A percentile compares a stretch with the other conserved stretches of the same genome.
These are phyloP conservation scores for Palythoa caribaeorum DNA, from an alignment of 92 coral and sea anemone species.

Conservation along the genomic window DNA sequence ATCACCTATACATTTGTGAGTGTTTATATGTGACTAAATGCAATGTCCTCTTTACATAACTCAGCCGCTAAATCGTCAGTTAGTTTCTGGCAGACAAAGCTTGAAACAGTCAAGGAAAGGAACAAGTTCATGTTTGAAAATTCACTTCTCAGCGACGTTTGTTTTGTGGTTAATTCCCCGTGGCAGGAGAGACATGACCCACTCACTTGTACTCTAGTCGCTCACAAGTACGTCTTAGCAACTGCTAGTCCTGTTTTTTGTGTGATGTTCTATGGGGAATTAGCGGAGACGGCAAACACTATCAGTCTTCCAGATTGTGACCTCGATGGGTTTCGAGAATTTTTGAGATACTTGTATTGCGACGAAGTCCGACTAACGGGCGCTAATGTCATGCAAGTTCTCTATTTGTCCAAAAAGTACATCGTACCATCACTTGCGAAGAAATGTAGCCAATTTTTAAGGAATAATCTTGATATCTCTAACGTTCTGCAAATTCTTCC, in stretches of 20 bases:
- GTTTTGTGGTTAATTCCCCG: background rate
- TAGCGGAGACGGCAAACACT: constrained; percentile 53
- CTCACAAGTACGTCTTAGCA: constrained; percentile 63
- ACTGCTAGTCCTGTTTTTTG: constrained; percentile 70
- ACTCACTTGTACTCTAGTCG: background rate
- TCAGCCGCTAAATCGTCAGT: background rate
- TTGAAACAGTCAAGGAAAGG: background rate
- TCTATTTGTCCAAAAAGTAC: constrained; percentile 71
- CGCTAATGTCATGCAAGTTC: constrained; percentile 48
- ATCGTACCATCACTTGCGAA: constrained; percentile 60
- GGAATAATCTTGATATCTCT: background rate
- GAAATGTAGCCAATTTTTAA: constrained; percentile 49
- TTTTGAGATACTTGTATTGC: constrained; percentile 64
- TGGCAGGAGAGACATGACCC: background rate
- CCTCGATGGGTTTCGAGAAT: constrained; percentile 50
- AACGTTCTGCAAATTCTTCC: constrained; percentile 54
- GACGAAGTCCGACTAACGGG: constrained; percentile 57
- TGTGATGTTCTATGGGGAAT: constrained; percentile 75
- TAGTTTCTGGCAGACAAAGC: constrained; percentile 17
- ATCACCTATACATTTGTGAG: background rate
- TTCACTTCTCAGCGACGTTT: constrained; percentile 19
- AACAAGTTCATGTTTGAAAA: constrained; percentile 21
- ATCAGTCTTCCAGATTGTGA: constrained; percentile 39
- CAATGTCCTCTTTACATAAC: background rate
- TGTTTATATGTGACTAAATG: background rate